Percentiles rank a stretch among this genome's conserved stretches.
Conservation (phyloP, 2,888 invertebrate species). For the Dasysyrphus tricinctus region DNA sequence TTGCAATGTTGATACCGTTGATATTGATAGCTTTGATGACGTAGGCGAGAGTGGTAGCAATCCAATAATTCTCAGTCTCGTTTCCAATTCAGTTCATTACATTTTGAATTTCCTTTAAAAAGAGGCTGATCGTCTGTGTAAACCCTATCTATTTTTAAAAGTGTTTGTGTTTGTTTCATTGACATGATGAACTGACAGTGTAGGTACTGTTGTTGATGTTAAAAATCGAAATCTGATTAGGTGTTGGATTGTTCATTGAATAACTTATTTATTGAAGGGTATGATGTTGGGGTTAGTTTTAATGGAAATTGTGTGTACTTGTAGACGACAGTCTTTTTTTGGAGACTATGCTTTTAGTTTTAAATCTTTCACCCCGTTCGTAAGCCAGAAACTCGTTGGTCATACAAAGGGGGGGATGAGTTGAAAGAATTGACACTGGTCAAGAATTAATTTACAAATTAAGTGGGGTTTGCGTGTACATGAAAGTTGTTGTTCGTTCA, state of each 20-base stretch:
- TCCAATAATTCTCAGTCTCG: not conserved
- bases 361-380: no score
- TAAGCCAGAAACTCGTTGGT: no score
- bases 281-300: not conserved
- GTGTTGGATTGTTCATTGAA: not conserved
- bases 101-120: not conserved
- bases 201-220: not conserved
- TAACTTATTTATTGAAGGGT: not conserved
- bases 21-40: not conserved
- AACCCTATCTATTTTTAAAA: not conserved
- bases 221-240: not conserved
- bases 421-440: no score
- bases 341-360: no score
- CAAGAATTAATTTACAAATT: no score
- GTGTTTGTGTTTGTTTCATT: not conserved
- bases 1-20: not conserved
- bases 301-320: not conserved
- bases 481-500: no score
- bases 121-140: not conserved
- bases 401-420: no score
- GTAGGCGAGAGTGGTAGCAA: not conserved
- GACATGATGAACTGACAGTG: not conserved
- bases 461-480: no score
- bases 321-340: no score
- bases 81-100: constrained; percentile 1